Conservation (phyloP, 1,140 invertebrate species). For the Ladona fulva region DNA sequence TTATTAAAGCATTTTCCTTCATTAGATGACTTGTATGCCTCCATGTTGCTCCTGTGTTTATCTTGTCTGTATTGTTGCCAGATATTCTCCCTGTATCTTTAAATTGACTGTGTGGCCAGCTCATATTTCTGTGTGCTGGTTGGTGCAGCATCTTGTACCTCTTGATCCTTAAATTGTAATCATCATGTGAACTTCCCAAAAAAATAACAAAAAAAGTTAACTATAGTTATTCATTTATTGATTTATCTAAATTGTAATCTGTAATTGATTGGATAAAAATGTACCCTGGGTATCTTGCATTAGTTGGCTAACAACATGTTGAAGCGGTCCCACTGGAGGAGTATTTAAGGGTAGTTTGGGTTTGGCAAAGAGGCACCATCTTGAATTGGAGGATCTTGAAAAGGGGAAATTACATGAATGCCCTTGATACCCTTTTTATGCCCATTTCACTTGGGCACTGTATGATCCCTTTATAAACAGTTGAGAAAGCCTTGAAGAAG, state of each 20-base stretch:
- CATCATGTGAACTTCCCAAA: not conserved
- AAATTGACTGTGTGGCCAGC: not conserved
- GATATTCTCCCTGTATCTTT: conserved; percentile 12
- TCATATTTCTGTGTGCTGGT: not conserved
- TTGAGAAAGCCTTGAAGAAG: not conserved
- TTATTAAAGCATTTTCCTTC: conserved; percentile 10
- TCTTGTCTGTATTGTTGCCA: conserved; percentile 15
- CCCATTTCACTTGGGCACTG: conserved; percentile 6
- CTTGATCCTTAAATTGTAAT: conserved; percentile 2
- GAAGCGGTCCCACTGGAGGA: conserved; percentile 1
- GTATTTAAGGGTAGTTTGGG: not conserved
- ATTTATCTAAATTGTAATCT: conserved; percentile 11
- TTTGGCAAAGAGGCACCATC: not conserved
- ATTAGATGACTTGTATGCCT: conserved; percentile 14
- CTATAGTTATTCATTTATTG: not conserved
- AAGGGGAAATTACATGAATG: not conserved
- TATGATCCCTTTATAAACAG: not conserved
- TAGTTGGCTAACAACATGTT: conserved; percentile 6
- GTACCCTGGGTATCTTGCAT: conserved; percentile 7
- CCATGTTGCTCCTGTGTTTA: conserved; percentile 17
- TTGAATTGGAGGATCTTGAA: not conserved
- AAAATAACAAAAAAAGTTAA: conserved; percentile 2
- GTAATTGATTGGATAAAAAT: conserved; percentile 4
- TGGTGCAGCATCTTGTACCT: not conserved
- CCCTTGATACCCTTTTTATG: not conserved